These are phyloP conservation scores for Adelognathus sp. DNA, from an alignment of 2,888 invertebrate species.

Conservation along the genomic window DNA sequence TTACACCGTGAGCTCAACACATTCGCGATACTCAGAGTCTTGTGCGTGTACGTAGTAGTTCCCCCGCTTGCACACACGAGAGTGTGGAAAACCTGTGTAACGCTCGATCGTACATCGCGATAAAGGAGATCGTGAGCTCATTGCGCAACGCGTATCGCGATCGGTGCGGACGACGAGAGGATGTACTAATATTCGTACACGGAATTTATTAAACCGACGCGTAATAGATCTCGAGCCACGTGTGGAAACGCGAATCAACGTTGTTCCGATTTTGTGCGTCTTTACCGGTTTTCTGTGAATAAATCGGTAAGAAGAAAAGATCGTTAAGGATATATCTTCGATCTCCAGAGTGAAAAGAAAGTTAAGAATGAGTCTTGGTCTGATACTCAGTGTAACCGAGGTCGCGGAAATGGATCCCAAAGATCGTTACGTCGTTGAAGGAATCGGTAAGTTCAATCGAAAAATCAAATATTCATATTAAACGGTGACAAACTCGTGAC, in stretches of 20 bases:
- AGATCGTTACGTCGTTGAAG: constrained; percentile 76
- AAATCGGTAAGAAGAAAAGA: constrained; percentile 3
- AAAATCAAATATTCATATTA: not conserved
- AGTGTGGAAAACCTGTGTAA: not conserved
- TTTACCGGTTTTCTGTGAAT: not conserved
- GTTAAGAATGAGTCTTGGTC: constrained; percentile 69
- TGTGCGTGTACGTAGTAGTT: constrained; percentile 4
- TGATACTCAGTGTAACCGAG: constrained; percentile 73
- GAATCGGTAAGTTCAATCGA: constrained; percentile 70
- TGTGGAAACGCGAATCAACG: not conserved
- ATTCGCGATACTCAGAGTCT: not conserved
- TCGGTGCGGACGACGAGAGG: constrained; percentile 25
- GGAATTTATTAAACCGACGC: constrained; percentile 7
- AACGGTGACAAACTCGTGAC: no score
- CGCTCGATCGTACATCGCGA: constrained; percentile 24
- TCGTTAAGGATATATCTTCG: not conserved
- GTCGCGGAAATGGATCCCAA: constrained; percentile 76
- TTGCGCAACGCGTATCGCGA: constrained; percentile 33
- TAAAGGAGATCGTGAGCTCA: constrained; percentile 19
- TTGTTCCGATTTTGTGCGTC: not conserved
- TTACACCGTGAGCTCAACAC: not conserved
- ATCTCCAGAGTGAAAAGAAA: not conserved
- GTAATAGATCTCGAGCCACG: not conserved
- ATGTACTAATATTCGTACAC: constrained; percentile 5
- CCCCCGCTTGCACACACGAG: not conserved